Percentiles rank a stretch among this genome's conserved stretches.
Evolutionary conservation across 2,113 vertebrate species (phyloP).

Genomic region (Lagopus leucura): DNA sequence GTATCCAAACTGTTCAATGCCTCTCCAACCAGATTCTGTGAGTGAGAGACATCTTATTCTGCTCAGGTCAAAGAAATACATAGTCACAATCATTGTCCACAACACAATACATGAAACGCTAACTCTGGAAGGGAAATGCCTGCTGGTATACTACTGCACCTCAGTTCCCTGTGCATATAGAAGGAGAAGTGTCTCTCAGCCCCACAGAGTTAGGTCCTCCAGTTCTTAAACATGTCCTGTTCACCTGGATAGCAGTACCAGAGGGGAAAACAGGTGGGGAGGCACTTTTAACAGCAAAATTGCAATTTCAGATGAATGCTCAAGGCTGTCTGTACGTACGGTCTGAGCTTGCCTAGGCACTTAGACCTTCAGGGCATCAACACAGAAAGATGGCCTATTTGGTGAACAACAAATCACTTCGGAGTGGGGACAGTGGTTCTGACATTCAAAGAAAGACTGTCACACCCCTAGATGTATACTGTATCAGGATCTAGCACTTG

Average conservation of each 20-base stretch:
- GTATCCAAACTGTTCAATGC: neutral
- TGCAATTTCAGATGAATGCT: neutral
- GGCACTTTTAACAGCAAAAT: neutral
- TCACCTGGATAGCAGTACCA: neutral
- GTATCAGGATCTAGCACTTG: neutral
- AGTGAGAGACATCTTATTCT: neutral
- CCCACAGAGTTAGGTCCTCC: neutral
- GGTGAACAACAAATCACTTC: neutral
- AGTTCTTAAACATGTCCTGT: neutral
- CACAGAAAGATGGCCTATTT: neutral
- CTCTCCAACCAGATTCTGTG: neutral
- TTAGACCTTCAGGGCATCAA: rapidly evolving
- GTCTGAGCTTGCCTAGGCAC: neutral
- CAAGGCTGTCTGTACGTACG: neutral
- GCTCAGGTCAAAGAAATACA: neutral
- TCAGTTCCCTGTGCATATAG: neutral
- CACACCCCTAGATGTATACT: rapidly evolving
- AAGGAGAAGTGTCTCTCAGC: neutral
- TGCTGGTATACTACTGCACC: neutral
- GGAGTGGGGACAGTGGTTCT: neutral
- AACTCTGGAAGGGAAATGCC: neutral
- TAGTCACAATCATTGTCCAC: neutral
- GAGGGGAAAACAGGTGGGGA: neutral
- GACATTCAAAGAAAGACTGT: rapidly evolving
- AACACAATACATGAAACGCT: neutral